phyloP scores from a whole-genome alignment of 2,888 invertebrate genomes.

The Trilocha varians region DNA sequence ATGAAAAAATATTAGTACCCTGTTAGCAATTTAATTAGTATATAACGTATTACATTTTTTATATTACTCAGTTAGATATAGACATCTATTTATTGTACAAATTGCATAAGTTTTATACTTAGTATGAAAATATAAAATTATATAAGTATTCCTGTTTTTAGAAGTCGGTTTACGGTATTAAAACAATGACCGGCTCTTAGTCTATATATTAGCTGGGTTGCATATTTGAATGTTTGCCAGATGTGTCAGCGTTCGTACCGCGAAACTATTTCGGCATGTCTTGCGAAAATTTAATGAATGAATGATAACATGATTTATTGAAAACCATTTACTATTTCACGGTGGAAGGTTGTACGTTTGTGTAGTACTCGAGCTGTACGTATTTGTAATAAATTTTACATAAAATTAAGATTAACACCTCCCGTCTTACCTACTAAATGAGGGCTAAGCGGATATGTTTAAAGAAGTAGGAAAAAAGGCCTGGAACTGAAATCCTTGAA shows the following conservation, averaged over 20 bases:
- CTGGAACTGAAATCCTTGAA: no score
- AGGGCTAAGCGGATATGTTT: no score
- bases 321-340: constrained; percentile 5
- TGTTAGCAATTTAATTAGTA: no score
- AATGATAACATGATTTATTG: constrained; percentile 9
- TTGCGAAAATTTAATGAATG: constrained; percentile 30
- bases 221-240: constrained; percentile 36
- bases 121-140: background rate
- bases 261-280: constrained; percentile 20
- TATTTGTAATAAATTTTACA: no score
- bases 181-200: constrained; percentile 1
- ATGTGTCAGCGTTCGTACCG: constrained; percentile 20
- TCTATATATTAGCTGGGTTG: constrained; percentile 3
- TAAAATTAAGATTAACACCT: no score
- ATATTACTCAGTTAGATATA: no score
- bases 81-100: no score
- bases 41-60: no score
- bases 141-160: background rate
- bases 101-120: no score
- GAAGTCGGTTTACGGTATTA: background rate
- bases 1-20: no score
- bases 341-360: background rate
- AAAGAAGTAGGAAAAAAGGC: no score
- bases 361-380: background rate
- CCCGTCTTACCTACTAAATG: no score